Percentiles rank a stretch among this genome's conserved stretches.
phyloP scores from a whole-genome alignment of 1,140 invertebrate genomes.

The Euglossa dilemma region DNA sequence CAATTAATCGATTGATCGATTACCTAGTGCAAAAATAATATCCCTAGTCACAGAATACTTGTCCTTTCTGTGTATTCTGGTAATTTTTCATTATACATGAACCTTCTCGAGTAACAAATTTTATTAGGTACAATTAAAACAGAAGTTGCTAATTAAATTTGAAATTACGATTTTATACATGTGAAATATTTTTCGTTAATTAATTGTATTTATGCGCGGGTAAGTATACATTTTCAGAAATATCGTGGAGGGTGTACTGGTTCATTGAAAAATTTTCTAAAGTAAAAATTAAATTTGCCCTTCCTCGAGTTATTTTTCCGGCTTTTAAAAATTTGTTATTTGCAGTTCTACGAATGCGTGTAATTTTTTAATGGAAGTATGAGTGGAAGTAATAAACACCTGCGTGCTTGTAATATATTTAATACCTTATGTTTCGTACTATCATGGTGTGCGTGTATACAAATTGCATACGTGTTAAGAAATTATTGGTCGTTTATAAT shows the following conservation, averaged over 20 bases:
- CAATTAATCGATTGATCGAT: too few species aligned
- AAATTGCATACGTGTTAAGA: background rate
- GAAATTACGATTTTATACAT: background rate
- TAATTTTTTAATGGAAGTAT: background rate
- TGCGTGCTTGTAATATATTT: background rate
- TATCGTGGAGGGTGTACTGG: background rate
- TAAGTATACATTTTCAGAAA: background rate
- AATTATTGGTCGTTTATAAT: constrained; percentile 6
- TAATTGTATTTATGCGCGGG: too few species aligned
- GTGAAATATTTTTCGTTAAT: background rate
- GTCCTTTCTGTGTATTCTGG: fast-evolving
- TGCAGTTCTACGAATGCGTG: background rate
- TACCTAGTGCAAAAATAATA: too few species aligned
- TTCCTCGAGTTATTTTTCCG: too few species aligned
- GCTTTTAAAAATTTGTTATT: background rate
- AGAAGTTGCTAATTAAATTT: too few species aligned
- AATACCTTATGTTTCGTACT: background rate
- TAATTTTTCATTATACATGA: background rate
- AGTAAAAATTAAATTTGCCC: too few species aligned
- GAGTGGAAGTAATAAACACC: background rate
- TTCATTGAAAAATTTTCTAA: too few species aligned
- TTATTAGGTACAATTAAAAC: background rate
- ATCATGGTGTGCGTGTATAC: background rate
- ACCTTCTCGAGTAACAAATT: background rate
- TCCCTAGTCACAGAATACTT: too few species aligned